Base-by-base conservation (phyloP, 1,140 invertebrate genomes). In the Tribolium madens region DNA sequence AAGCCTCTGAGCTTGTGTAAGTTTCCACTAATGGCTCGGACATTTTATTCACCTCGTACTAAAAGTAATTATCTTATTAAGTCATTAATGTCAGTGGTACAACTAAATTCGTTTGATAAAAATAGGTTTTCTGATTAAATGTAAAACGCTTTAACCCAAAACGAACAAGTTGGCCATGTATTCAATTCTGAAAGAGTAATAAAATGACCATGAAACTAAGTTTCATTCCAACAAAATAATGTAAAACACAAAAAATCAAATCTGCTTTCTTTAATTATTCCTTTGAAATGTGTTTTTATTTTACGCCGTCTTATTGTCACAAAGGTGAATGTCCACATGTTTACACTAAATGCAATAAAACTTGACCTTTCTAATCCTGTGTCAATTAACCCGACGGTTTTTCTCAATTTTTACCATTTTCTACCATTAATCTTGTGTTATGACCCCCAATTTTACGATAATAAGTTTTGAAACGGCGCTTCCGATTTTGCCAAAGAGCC, bases 321-420 rank as follows among this genome's bases (percentile, higher is more conserved):
- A 50, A 7, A 15, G 12, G 48, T 50, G 12, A 50, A 42, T 10
- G 36, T 42, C 7, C 36, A 42, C 0, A 7, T 21, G 52, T 57
- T 57, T 57, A 18, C 5, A 21, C 14, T 7, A 21, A 57, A 57
- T 57, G 52, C 17, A 57, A n/a, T n/a, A 57, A 57, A 57, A 57
- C 52, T 57, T 57, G 52, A 57, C 52, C 52, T 57, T 57, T 57
- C 52, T 26, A 57, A 9, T 57, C 52, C 52, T 57, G 18, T 26
- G 3, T 21, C 52, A 12, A 18, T 57, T 57, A 57, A 57, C 17
- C 9, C 10, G 18, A 57, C 15, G n/a, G 3, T 57, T 57, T 57
- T 57, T 9, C 52, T 3, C 52, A 57, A 57, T 57, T 52, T 52
- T 52, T 52, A 4, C 50, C n/a, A n/a, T n/a, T n/a, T n/a, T n/a